Evolutionary conservation across 2,888 invertebrate genomes (phyloP), one percentile per base, ranked within the genome.

Genomic region (Liodrosophila aerea): DNA sequence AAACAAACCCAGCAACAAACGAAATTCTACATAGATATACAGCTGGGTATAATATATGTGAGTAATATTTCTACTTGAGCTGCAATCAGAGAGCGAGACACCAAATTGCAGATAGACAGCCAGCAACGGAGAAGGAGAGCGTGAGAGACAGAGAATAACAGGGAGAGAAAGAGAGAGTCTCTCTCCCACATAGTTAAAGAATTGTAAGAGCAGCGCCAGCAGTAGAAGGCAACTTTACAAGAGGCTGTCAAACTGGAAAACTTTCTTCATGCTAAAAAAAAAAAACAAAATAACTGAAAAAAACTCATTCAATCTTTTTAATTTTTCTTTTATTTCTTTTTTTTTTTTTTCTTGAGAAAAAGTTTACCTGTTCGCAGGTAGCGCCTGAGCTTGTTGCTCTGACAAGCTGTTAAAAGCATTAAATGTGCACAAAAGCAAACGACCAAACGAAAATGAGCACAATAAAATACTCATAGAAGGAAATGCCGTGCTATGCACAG

Each of bases 331-430:
- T 13, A 2, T 12, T 11, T 22, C 22, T 18, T 22, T 31, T 11
- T 34, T 16, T 7, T n/a, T 1, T 15, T 37, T 51, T 30, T 8
- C 37, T 29, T 33, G 15, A 50, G 22, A 22, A 36, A 31, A 45
- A 57, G 54, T 56, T 47, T 46, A 52, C 31, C 70, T 62, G 47
- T 13, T 45, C 7, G 13, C 51, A 33, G 45, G n/a, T 45, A 33
- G 12, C 49, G 11, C 47, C 37, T 49, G 33, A 27, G 50, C 8
- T 41, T 9, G n/a, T 8, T 27, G 52, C 78, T 58, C 64, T 60
- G 78, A 64, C 58, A 57, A 61, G 80, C 67, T 67, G 76, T 63
- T 78, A 82, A 85, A 65, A 62, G 78, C 65, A 58, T 66, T 62
- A 57, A 84, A 76, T 40, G 58, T 33, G 54, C 52, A 50, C 60